Evolutionary conservation across 2,797 vertebrate species (phyloP).

Genomic region (Hozukius guyotensis): DNA sequence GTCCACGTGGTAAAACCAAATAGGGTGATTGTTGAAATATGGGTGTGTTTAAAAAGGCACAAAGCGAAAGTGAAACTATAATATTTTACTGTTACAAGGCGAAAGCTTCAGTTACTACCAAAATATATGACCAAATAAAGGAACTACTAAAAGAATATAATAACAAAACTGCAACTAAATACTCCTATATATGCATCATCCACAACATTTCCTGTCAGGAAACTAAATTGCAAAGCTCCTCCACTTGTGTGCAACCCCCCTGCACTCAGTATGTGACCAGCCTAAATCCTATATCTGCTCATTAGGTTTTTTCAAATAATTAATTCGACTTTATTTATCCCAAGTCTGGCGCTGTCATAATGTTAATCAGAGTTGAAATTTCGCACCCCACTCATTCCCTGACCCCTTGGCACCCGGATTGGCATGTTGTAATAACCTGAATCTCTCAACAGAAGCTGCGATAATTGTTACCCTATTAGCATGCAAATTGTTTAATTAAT

Average conservation of each 20-base stretch:
- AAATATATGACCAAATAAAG: slow-evolving; percentile 47
- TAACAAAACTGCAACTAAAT: neutral
- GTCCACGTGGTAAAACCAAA: slow-evolving; percentile 41
- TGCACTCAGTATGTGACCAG: slow-evolving; percentile 54
- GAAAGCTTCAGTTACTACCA: slow-evolving; percentile 28
- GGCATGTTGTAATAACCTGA: slow-evolving; percentile 99
- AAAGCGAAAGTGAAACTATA: slow-evolving; percentile 31
- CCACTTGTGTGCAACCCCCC: slow-evolving; percentile 42
- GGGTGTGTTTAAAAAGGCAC: slow-evolving; percentile 26
- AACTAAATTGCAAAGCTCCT: slow-evolving; percentile 42
- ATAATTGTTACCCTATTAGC: slow-evolving; percentile 99
- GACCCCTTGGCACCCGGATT: slow-evolving; percentile 98
- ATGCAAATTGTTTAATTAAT: slow-evolving; percentile 99
- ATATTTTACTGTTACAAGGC: slow-evolving; percentile 43
- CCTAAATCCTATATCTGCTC: slow-evolving; percentile 85
- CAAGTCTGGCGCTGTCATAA: slow-evolving; percentile 98
- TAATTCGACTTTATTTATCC: slow-evolving; percentile 99
- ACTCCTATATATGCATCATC: neutral
- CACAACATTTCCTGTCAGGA: slow-evolving; percentile 24
- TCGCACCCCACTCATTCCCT: slow-evolving; percentile 95
- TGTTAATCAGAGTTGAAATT: slow-evolving; percentile 99
- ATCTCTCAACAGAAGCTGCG: slow-evolving; percentile 99
- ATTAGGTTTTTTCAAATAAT: slow-evolving; percentile 91
- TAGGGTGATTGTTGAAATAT: slow-evolving; percentile 22
- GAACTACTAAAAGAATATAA: neutral